Evolutionary conservation across 1,140 invertebrate species (phyloP).

Genomic region (Neodiprion fabricii): DNA sequence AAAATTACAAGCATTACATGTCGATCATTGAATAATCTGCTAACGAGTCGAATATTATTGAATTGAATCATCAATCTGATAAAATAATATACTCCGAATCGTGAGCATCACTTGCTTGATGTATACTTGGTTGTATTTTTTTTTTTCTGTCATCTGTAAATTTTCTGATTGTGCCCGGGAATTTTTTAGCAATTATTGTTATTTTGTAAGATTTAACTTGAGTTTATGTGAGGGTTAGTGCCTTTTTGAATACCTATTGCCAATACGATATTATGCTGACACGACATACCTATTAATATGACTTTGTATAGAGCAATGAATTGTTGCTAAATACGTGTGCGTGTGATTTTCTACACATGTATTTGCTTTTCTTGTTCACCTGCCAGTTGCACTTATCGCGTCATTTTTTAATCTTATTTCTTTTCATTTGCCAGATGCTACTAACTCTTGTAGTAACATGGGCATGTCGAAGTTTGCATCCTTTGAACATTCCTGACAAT

Average conservation of each 20-base stretch:
- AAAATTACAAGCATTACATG: too few relatives aligned
- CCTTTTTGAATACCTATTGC: slow-evolving; percentile 40
- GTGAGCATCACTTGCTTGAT: too few relatives aligned
- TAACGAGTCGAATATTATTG: background rate
- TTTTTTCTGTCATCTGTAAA: too few relatives aligned
- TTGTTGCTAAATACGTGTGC: background rate
- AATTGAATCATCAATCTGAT: background rate
- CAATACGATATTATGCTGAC: background rate
- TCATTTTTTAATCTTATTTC: background rate
- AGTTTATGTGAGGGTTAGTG: slow-evolving; percentile 45
- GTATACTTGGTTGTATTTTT: too few relatives aligned
- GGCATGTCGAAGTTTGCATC: background rate
- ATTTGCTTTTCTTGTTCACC: background rate
- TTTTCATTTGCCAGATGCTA: background rate
- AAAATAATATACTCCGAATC: too few relatives aligned
- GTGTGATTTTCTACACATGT: background rate
- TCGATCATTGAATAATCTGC: too few relatives aligned
- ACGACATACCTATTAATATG: background rate
- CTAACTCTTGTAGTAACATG: too few relatives aligned
- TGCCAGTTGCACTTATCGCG: background rate
- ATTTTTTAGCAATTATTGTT: too few relatives aligned
- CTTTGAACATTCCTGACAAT: background rate
- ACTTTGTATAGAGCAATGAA: background rate
- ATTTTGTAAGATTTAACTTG: background rate
- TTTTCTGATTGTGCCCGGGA: too few relatives aligned